A percentile compares a stretch with the other conserved stretches of the same genome.
Evolutionary conservation across 2,113 vertebrate genomes (phyloP).

Genomic region (Cygnus atratus): DNA sequence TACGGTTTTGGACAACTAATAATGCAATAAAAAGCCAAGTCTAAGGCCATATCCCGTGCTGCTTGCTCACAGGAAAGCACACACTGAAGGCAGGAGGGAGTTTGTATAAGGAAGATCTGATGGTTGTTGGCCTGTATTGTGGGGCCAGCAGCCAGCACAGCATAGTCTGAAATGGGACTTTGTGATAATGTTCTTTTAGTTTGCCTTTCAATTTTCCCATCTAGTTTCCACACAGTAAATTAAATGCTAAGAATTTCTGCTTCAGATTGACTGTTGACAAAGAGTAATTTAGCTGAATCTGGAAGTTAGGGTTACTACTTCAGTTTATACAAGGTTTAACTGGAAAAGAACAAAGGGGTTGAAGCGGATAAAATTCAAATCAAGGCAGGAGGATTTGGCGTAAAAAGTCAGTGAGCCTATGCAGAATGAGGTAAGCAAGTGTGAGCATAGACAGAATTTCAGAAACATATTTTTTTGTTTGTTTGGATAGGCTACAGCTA

Average conservation of each 20-base stretch:
- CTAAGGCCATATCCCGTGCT: background rate
- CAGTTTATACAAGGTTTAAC: background rate
- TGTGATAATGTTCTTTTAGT: conserved; percentile 3
- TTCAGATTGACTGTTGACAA: background rate
- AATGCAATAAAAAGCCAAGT: conserved; percentile 8
- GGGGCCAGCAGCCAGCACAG: background rate
- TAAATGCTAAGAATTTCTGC: background rate
- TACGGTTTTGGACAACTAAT: conserved; percentile 21
- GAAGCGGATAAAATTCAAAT: background rate
- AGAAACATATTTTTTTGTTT: background rate
- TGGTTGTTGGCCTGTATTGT: background rate
- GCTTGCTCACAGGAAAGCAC: conserved; percentile 21
- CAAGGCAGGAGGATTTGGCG: background rate
- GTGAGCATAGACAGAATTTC: background rate
- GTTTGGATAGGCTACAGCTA: conserved; percentile 89
- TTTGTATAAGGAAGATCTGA: background rate
- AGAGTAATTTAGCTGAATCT: too few relatives aligned
- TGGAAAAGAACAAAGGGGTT: background rate
- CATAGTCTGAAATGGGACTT: background rate
- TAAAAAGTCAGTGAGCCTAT: background rate
- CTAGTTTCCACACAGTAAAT: conserved; percentile 37
- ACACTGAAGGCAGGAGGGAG: rapidly evolving
- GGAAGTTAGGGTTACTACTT: background rate
- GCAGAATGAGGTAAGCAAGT: background rate
- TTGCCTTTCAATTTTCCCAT: conserved; percentile 22